phyloP scores from a whole-genome alignment of 2,888 invertebrate species.

The Lasioglossum villosulum region DNA sequence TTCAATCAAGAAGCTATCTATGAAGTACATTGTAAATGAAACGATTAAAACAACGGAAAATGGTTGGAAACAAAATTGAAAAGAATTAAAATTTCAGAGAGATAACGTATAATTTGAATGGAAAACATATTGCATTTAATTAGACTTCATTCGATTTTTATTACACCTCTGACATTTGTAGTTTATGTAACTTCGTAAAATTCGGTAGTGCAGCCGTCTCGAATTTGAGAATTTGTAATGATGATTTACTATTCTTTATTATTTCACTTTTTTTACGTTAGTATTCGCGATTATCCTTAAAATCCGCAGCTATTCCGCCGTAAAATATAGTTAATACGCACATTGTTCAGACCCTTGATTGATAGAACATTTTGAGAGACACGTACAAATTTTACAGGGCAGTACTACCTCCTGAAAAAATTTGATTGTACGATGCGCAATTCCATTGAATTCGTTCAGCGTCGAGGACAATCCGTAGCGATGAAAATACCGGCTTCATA shows the following conservation, averaged over 20 bases:
- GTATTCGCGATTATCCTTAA: neutral
- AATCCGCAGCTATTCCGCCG: neutral
- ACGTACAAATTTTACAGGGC: neutral
- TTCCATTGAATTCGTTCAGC: constrained; percentile 10
- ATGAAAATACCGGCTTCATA: neutral
- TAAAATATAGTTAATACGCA: neutral
- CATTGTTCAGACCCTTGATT: neutral
- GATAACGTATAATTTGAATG: neutral
- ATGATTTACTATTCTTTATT: neutral
- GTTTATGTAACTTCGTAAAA: neutral
- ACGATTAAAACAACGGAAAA: neutral
- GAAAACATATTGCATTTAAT: neutral
- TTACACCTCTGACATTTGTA: neutral
- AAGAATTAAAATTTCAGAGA: neutral
- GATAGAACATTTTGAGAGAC: neutral
- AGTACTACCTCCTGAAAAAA: neutral
- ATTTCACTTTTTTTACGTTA: neutral
- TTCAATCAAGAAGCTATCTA: neutral
- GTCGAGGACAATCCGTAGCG: constrained; percentile 27
- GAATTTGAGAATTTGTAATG: neutral
- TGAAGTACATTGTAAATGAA: neutral
- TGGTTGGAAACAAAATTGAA: neutral
- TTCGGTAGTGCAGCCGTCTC: neutral
- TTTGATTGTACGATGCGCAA: neutral
- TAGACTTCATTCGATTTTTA: neutral